These are phyloP conservation scores for Paragorgia papillata DNA, from an alignment of 92 coral and sea anemone genomes.

Conservation along the genomic window DNA sequence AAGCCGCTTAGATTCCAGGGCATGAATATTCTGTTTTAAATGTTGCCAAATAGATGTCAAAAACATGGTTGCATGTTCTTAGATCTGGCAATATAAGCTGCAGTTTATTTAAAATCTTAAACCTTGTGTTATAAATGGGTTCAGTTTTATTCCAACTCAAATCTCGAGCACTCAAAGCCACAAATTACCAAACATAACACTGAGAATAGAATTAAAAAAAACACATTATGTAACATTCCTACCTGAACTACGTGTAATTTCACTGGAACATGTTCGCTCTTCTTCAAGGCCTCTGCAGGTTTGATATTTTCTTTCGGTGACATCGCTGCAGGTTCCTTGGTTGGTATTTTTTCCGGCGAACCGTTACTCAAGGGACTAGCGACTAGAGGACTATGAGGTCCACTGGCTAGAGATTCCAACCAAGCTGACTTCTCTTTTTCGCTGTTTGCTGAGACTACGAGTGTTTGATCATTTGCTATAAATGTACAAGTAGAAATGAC, in stretches of 20 bases:
- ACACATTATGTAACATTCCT: not conserved
- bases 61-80: too few relatives aligned
- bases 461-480: conserved; percentile 74
- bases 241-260: conserved; percentile 45
- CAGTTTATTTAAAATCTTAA: too few relatives aligned
- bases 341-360: conserved; percentile 52
- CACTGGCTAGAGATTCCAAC: conserved; percentile 78
- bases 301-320: conserved; percentile 69
- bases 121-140: too few relatives aligned
- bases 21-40: too few relatives aligned
- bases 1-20: too few relatives aligned
- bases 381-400: conserved; percentile 66
- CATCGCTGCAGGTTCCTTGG: conserved; percentile 55
- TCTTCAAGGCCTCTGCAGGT: conserved; percentile 62
- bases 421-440: conserved; percentile 88
- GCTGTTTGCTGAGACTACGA: conserved; percentile 90
- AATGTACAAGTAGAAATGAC: not conserved
- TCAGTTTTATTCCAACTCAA: too few relatives aligned
- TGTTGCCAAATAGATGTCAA: too few relatives aligned
- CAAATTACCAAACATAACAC: too few relatives aligned
- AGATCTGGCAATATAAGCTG: too few relatives aligned
- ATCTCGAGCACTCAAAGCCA: too few relatives aligned
- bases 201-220: too few relatives aligned
- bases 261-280: conserved; percentile 42
- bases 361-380: conserved; percentile 52